phyloP scores from a whole-genome alignment of 2,797 vertebrate genomes.

The Sebastolobus alascanus region DNA sequence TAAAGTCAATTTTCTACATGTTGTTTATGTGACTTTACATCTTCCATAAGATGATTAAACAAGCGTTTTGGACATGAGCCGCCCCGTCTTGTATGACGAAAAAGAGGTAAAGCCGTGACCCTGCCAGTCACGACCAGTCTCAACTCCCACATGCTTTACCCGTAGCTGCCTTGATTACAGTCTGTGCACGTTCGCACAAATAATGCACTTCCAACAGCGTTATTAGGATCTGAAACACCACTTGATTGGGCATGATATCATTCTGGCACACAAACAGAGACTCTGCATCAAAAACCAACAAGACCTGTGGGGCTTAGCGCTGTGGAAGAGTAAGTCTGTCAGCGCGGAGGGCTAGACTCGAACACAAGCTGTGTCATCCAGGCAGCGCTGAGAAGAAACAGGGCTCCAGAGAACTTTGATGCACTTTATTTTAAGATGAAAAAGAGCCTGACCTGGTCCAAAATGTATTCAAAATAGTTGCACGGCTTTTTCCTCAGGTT shows the following conservation, averaged over 20 bases:
- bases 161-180: slow-evolving; percentile 79
- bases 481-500: slow-evolving; percentile 79
- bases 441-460: slow-evolving; percentile 69
- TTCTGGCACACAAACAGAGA: slow-evolving; percentile 85
- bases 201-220: slow-evolving; percentile 87
- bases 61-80: slow-evolving; percentile 11
- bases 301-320: slow-evolving; percentile 75
- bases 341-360: slow-evolving; percentile 35
- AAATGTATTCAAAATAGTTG: slow-evolving; percentile 83
- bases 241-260: slow-evolving; percentile 87
- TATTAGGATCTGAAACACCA: slow-evolving; percentile 87
- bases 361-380: slow-evolving; percentile 58
- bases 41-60: slow-evolving; percentile 28
- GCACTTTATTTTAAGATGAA: slow-evolving; percentile 79
- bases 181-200: slow-evolving; percentile 84
- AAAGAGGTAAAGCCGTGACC: slow-evolving; percentile 62
- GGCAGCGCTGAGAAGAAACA: slow-evolving; percentile 77
- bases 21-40: slow-evolving; percentile 23
- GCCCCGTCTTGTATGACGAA: slow-evolving; percentile 38
- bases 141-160: slow-evolving; percentile 76
- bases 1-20: slow-evolving; percentile 46
- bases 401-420: slow-evolving; percentile 71
- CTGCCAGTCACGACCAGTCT: slow-evolving; percentile 74
- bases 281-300: slow-evolving; percentile 79
- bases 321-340: slow-evolving; percentile 53